phyloP scores from a whole-genome alignment of 2,113 vertebrate genomes.

The Sclerurus mexicanus region DNA sequence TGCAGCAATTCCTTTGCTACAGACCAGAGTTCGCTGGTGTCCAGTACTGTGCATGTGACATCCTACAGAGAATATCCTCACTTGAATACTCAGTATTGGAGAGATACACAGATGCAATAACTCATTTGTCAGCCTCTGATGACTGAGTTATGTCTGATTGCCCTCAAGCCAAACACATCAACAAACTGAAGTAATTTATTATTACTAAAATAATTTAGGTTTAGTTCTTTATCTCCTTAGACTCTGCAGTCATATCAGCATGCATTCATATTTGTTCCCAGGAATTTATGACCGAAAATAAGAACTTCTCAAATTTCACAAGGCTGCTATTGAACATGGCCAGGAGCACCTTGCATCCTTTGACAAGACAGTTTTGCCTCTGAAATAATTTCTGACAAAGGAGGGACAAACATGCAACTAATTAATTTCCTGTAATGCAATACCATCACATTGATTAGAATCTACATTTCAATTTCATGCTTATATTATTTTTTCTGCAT shows the following conservation, averaged over 20 bases:
- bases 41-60: background rate
- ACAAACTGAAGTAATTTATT: background rate
- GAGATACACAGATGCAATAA: fast-evolving
- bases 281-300: background rate
- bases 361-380: background rate
- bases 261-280: background rate
- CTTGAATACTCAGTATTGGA: background rate
- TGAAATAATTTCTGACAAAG: background rate
- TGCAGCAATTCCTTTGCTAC: background rate
- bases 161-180: background rate
- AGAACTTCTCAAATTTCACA: background rate
- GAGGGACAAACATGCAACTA: background rate
- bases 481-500: background rate
- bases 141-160: background rate
- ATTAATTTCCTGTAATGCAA: background rate
- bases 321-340: background rate
- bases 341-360: background rate
- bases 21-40: fast-evolving
- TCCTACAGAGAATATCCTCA: background rate
- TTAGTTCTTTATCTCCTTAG: background rate
- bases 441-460: background rate
- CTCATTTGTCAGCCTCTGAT: fast-evolving
- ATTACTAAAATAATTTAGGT: background rate
- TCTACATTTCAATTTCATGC: background rate
- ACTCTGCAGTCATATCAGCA: background rate